Base-by-base conservation (phyloP, 2,888 invertebrate species). In the Thecocarcelia acutangulata region DNA sequence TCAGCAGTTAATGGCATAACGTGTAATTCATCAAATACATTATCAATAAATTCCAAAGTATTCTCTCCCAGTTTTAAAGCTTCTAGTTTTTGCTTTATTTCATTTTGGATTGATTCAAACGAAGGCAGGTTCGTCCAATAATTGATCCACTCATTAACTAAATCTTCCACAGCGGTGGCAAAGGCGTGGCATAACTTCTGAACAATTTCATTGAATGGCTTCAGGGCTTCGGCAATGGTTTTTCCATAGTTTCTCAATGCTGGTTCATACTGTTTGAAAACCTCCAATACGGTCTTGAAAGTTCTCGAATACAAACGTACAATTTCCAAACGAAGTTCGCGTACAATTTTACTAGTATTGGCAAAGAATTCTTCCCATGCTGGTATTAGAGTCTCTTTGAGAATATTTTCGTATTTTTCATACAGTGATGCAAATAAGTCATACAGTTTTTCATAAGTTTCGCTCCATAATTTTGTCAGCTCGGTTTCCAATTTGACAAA, bases 1-100 rank as follows among this genome's bases (percentile, higher is more conserved):
- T 96, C 95, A 0, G 92, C 91, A 0, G 94, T 94, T 5, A 95
- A 94, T 59, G 95, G 87, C 11, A 94, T 86, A 11, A 92, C 92
- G 56, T 93, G 93, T 19, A 94, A 66, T 3, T 93, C 91, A 1
- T 90, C 91, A 82, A 93, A 92, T 0, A 93, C 83, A 79, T 94
- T 94, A 44, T 92, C 91, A 12, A 94, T 78, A 0, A 94, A 88
- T 2, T 90, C 90, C 5, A 94, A 80, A 0, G 93, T 86, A 21
- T 92, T 92, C 9, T 94, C 94, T 0, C 93, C 92, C 0, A 94
- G 88, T n/a, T 93, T 91, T 9, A 93, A 86, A 17, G 90, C 92
- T 11, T 85, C 52, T 1, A 90, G n/a, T 59, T 86, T 85, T 0
- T 85, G 83, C 13, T 83, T 85, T 0, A 90, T 5, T 24, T 88